A percentile compares a stretch with the other conserved stretches of the same genome.
phyloP scores from a whole-genome alignment of 2,888 invertebrate species.

The Drosophila rellima region DNA sequence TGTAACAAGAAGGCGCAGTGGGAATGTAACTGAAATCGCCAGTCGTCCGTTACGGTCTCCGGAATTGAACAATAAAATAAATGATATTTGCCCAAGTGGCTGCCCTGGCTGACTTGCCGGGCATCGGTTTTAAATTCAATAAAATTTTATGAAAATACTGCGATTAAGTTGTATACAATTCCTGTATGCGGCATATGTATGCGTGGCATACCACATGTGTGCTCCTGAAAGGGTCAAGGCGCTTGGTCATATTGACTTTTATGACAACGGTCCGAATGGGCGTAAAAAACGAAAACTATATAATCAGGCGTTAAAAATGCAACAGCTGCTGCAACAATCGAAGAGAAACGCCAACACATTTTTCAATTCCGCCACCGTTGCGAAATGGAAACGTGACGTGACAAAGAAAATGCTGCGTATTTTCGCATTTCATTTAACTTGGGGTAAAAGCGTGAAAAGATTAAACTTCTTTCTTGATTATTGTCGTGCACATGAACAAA shows the following conservation, averaged over 20 bases:
- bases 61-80: conserved; percentile 82
- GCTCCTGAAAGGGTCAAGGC: conserved; percentile 71
- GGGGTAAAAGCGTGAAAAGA: conserved; percentile 2
- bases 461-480: conserved; percentile 7
- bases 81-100: conserved; percentile 80
- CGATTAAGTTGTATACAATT: conserved; percentile 70
- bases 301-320: conserved; percentile 74
- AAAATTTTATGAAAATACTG: conserved; percentile 80
- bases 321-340: conserved; percentile 75
- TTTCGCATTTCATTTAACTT: conserved; percentile 22
- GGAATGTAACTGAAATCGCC: conserved; percentile 62
- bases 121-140: conserved; percentile 78
- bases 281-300: conserved; percentile 65
- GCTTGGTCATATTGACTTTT: conserved; percentile 70
- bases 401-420: conserved; percentile 24
- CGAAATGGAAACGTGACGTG: conserved; percentile 56
- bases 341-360: conserved; percentile 47
- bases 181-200: conserved; percentile 38
- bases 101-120: conserved; percentile 15
- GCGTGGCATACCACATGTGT: conserved; percentile 38
- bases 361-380: conserved; percentile 43
- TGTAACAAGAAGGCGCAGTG: conserved; percentile 54
- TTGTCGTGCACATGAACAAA: background rate
- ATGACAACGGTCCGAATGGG: conserved; percentile 67
- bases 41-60: conserved; percentile 54